Evolutionary conservation across 2,888 invertebrate species (phyloP), one percentile per base, ranked within the genome.

Genomic region (Alloplasta piceator): DNA sequence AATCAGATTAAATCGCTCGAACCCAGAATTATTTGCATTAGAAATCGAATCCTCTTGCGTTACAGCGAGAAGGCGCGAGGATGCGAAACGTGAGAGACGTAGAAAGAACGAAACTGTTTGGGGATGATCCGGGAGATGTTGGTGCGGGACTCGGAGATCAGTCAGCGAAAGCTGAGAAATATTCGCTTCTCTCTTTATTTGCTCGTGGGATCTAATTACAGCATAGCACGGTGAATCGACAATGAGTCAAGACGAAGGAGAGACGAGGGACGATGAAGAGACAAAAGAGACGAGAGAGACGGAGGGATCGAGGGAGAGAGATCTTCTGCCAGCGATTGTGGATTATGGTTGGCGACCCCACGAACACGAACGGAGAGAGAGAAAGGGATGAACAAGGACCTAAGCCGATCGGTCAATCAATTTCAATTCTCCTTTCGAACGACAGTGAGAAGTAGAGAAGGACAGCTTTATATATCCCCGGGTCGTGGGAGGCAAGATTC

Each of bases 1-100:
- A 83, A 85, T 84, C 84, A 80, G 84, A 84, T 85, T 84, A 83
- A 85, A 85, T 83, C 82, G 84, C 84, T 80, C 80, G 74, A 82
- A 82, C 78, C 82, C 78, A 50, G 78, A 78, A 80, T 26, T 82
- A 85, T 85, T 85, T 85, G 83, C 84, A 85, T 85, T 83, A 81
- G 82, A 73, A 82, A 83, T 83, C 80, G 80, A 82, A 75, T 78
- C 66, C 74, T 66, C 68, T 70, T n/a, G n/a, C n/a, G n/a, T 60
- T 67, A 50, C 38, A 50, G 66, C 50, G 26, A 36, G 10, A 38
- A 10, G 26, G 26, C 26, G 60, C 10, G 41, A 36, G 58, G 26
- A 41, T n/a, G 26, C 10, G 67, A 70, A 61, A n/a, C 9, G 48
- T 16, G 14, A 14, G 16, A 38, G 46, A 36, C 55, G 36, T n/a